A percentile compares a stretch with the other conserved stretches of the same genome.
Evolutionary conservation across 2,113 vertebrate genomes (phyloP).

Genomic region (Sturnus vulgaris): DNA sequence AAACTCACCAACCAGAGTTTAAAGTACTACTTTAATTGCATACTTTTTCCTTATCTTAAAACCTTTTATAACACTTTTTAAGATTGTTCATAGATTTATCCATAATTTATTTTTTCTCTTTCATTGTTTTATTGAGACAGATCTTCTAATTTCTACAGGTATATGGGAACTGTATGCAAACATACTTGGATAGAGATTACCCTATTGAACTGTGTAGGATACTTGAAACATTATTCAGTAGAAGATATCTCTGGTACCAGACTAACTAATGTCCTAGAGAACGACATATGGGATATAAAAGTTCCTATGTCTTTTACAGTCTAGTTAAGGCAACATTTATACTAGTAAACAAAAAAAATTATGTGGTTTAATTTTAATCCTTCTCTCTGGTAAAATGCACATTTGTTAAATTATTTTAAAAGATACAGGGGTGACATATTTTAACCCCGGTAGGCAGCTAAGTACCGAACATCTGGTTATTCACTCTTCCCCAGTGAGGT

Average conservation of each 20-base stretch:
- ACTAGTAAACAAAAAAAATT: not conserved
- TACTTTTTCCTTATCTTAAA: not conserved
- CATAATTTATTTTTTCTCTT: not conserved
- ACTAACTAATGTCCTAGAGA: not conserved
- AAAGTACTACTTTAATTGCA: not conserved
- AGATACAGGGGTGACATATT: not conserved
- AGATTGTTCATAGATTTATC: not conserved
- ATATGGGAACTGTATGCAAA: not conserved
- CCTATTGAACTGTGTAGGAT: not conserved
- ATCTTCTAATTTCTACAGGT: not conserved
- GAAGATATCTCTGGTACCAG: not conserved
- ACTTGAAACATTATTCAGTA: not conserved
- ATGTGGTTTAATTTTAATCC: not conserved
- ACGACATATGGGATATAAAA: not conserved
- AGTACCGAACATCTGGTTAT: not conserved
- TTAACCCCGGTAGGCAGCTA: not conserved
- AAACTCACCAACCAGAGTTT: not conserved
- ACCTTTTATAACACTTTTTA: not conserved
- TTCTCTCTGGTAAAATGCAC: not conserved
- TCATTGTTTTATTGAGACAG: not conserved
- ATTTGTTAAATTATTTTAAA: not conserved
- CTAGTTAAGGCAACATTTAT: accelerated
- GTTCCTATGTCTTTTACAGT: not conserved
- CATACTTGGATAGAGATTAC: not conserved
- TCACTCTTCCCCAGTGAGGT: not conserved